Evolutionary conservation across 2,113 vertebrate genomes (phyloP), one percentile per base, ranked within the genome.

Genomic region (Apodemus sylvaticus): DNA sequence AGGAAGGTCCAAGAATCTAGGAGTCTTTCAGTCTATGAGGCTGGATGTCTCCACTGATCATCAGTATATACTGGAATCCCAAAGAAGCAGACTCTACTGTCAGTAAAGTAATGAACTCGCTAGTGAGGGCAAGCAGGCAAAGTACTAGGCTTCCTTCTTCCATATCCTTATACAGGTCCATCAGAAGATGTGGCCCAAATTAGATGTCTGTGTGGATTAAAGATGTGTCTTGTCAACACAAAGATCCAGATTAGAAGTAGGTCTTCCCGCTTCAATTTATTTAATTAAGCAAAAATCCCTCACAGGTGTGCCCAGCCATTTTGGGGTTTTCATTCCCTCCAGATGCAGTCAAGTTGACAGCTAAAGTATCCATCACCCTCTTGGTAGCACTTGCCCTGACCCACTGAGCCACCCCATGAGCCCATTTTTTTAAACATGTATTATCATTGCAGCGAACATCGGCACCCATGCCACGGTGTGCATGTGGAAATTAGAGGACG

Each of bases 361-460:
- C 36, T n/a, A 26, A 60, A 26, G 17, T 42, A 83, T 6, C 79
- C 20, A 60, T 58, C 55, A 39, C 4, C 14, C 53, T 8, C 82
- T 66, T 20, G 29, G 39, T 20, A 34, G 26, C 26, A 66, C 66
- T 24, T 39, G 48, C 34, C 9, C 39, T 66, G 34, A 86, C 60
- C 60, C 60, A 12, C 29, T 22, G 42, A 34, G 60, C 39, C 29
- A 66, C 66, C 60, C 26, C 2, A 20, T 1, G 16, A 6, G 29
- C 60, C 82, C 29, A 20, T 26, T 20, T 62, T 62, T 86, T 20
- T n/a, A n/a, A 86, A 34, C 36, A 48, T 12, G 34, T 20, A 86
- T 66, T 48, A 31, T 19, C 34, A 66, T 12, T 20, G 39, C 0
- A 1, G 62, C 3, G 3, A 5, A 20, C 55, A 42, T 22, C 4